Evolutionary conservation across 2,797 vertebrate genomes (phyloP).

Genomic region (Staurois parvus): DNA sequence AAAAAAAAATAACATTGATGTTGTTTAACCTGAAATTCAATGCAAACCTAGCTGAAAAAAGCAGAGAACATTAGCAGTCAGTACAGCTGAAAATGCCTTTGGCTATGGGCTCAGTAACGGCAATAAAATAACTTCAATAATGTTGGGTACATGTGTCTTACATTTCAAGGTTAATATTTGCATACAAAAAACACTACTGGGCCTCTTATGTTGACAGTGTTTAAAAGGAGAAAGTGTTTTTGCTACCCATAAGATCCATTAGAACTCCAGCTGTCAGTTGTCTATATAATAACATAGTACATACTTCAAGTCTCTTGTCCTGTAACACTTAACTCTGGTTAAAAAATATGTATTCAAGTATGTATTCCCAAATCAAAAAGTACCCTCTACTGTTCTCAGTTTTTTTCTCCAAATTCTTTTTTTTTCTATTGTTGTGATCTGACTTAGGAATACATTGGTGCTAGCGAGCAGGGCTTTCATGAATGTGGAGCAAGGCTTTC

Average conservation of each 20-base stretch:
- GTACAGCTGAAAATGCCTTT: conserved; percentile 11
- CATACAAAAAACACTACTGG: conserved; percentile 33
- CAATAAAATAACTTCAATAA: conserved; percentile 31
- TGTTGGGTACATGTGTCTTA: conserved; percentile 26
- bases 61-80: conserved; percentile 14
- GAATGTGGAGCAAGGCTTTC: too few species aligned
- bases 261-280: not conserved
- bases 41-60: not conserved
- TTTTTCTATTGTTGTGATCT: too few species aligned
- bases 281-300: too few species aligned
- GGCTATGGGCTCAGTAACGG: conserved; percentile 34
- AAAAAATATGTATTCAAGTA: too few species aligned
- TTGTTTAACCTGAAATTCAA: not conserved
- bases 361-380: too few species aligned
- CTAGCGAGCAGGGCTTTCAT: too few species aligned
- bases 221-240: not conserved
- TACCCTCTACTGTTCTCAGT: too few species aligned
- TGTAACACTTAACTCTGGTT: too few species aligned
- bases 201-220: conserved; percentile 9
- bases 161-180: conserved; percentile 42
- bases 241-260: not conserved
- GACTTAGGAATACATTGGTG: too few species aligned
- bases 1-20: not conserved
- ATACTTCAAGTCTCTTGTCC: too few species aligned
- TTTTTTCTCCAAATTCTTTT: too few species aligned